Evolutionary conservation across 2,113 vertebrate species (phyloP).

Genomic region (Petaurus breviceps): DNA sequence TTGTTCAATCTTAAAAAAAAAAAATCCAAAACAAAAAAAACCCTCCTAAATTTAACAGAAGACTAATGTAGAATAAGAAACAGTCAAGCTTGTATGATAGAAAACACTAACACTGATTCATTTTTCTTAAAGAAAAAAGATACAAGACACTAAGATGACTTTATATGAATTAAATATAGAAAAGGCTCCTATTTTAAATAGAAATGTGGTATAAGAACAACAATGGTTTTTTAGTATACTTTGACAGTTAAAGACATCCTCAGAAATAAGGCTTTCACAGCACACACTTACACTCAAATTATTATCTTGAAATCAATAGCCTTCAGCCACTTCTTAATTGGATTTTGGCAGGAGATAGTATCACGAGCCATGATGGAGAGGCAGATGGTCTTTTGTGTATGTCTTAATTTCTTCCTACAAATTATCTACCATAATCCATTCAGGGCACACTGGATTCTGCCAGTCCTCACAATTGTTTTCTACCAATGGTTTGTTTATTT

Average conservation of each 20-base stretch:
- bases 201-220: not conserved
- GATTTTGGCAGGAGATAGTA: fast-evolving
- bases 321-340: not conserved
- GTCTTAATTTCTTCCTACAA: not conserved
- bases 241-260: not conserved
- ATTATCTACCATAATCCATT: not conserved
- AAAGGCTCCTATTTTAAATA: not conserved
- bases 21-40: not conserved
- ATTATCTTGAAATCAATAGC: not conserved
- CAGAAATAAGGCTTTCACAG: not conserved
- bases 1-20: not conserved
- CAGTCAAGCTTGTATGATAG: not conserved
- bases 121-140: not conserved
- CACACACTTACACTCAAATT: fast-evolving
- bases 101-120: not conserved
- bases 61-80: not conserved
- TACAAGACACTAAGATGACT: not conserved
- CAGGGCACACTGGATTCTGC: not conserved
- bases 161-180: not conserved
- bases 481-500: not conserved
- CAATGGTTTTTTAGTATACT: not conserved
- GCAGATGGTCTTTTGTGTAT: not conserved
- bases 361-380: fast-evolving
- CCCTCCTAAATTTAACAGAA: fast-evolving
- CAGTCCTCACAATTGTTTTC: not conserved